A percentile compares a stretch with the other conserved stretches of the same genome.
Conservation (phyloP, 2,888 invertebrate genomes). For the Miltochrista miniata region DNA sequence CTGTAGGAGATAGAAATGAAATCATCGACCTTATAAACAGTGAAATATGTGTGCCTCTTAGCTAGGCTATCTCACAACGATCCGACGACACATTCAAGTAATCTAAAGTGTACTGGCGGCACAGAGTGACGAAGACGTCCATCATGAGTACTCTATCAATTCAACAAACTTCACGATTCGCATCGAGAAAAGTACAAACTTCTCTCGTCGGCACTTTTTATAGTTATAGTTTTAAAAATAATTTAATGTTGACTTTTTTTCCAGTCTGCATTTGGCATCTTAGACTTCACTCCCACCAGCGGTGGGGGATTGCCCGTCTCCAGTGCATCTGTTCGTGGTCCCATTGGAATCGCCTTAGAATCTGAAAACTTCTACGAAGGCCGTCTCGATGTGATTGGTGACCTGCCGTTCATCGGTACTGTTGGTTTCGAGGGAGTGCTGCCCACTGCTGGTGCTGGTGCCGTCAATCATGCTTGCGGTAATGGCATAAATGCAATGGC, state of each 20-base stretch:
- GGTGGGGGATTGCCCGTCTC: conserved; percentile 51
- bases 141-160: too few species aligned
- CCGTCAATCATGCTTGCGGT: background rate
- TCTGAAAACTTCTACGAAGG: conserved; percentile 59
- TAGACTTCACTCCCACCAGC: conserved; percentile 43
- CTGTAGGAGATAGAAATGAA: too few species aligned
- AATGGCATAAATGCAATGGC: conserved; percentile 29
- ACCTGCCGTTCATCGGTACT: conserved; percentile 56
- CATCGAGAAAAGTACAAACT: too few species aligned
- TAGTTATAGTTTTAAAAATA: too few species aligned
- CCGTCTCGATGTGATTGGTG: conserved; percentile 45
- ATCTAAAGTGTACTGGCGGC: too few species aligned
- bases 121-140: too few species aligned
- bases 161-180: too few species aligned
- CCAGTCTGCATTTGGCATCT: conserved; percentile 20
- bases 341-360: conserved; percentile 49
- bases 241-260: background rate
- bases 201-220: too few species aligned
- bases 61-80: too few species aligned
- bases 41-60: too few species aligned
- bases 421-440: conserved; percentile 25
- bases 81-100: too few species aligned
- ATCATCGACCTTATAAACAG: too few species aligned
- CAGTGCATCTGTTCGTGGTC: conserved; percentile 49
- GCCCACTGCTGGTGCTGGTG: background rate